These are phyloP conservation scores for Bombus cullumanus DNA, from an alignment of 1,140 invertebrate genomes.

Conservation along the genomic window DNA sequence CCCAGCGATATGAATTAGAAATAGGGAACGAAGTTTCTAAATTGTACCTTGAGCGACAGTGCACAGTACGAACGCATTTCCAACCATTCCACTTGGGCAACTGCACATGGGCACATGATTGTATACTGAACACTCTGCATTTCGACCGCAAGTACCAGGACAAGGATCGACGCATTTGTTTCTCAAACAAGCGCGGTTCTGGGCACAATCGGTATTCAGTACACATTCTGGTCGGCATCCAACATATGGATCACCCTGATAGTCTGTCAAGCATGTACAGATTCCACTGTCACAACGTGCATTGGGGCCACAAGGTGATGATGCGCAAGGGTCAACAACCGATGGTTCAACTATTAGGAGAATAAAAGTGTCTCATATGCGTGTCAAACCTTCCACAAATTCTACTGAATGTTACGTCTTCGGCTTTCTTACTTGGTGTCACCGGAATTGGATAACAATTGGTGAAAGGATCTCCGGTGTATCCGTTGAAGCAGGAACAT, in stretches of 20 bases:
- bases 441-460: conserved; percentile 79
- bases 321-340: conserved; percentile 74
- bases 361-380: conserved; percentile 61
- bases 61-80: conserved; percentile 88
- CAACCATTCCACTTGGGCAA: conserved; percentile 76
- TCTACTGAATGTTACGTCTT: background rate
- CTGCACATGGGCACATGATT: conserved; percentile 89
- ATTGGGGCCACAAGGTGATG: conserved; percentile 30
- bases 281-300: no score
- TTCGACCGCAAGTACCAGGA: conserved; percentile 87
- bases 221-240: conserved; percentile 88
- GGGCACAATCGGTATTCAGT: conserved; percentile 86
- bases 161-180: conserved; percentile 8
- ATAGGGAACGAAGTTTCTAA: no score
- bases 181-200: conserved; percentile 63
- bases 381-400: conserved; percentile 65
- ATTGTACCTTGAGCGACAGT: conserved; percentile 76
- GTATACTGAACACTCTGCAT: conserved; percentile 87
- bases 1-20: no score
- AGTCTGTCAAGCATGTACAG: no score
- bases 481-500: conserved; percentile 86
- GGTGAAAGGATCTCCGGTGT: conserved; percentile 88
- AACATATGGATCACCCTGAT: no score
- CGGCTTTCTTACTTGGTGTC: conserved; percentile 60
- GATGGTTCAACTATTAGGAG: no score